phyloP scores from a whole-genome alignment of 1,140 invertebrate species.

The Drosophila trapezifrons region DNA sequence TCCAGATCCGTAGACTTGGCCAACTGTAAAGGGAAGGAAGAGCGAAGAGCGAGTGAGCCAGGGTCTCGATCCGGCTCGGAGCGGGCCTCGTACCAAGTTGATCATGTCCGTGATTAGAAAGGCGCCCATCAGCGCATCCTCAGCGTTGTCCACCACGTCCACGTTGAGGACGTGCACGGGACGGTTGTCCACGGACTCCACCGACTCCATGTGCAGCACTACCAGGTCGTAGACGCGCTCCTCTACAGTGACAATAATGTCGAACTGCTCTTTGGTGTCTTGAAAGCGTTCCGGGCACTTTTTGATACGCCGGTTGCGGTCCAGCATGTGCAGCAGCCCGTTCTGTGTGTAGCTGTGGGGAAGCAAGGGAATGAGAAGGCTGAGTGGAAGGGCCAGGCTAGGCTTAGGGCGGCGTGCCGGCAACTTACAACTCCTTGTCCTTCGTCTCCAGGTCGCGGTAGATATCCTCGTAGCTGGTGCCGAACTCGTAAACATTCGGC shows the following conservation, averaged over 20 bases:
- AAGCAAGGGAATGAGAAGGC: slow-evolving; percentile 29
- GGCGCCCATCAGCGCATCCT: slow-evolving; percentile 99
- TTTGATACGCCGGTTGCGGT: slow-evolving; percentile 98
- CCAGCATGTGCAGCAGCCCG: slow-evolving; percentile 99
- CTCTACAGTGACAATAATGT: slow-evolving; percentile 98
- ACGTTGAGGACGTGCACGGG: slow-evolving; percentile 99
- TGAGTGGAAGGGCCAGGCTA: background rate
- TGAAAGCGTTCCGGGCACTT: slow-evolving; percentile 97
- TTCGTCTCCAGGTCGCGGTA: slow-evolving; percentile 96
- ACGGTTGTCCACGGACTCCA: slow-evolving; percentile 89
- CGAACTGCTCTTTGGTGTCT: slow-evolving; percentile 94
- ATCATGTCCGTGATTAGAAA: slow-evolving; percentile 98
- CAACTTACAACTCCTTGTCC: slow-evolving; percentile 92
- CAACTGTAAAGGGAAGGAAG: slow-evolving; percentile 87
- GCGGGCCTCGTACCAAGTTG: slow-evolving; percentile 87
- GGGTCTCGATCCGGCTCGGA: background rate
- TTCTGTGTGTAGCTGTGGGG: slow-evolving; percentile 98
- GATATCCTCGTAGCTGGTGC: slow-evolving; percentile 97
- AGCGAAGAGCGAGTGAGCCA: background rate
- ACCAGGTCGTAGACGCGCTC: slow-evolving; percentile 99
- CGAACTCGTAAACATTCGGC: slow-evolving; percentile 99
- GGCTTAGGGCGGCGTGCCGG: no score
- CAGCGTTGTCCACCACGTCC: slow-evolving; percentile 99
- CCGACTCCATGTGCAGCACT: slow-evolving; percentile 90
- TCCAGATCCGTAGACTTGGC: slow-evolving; percentile 96